Evolutionary conservation across 2,113 vertebrate species (phyloP).

Genomic region (Anthoscopus minutus): DNA sequence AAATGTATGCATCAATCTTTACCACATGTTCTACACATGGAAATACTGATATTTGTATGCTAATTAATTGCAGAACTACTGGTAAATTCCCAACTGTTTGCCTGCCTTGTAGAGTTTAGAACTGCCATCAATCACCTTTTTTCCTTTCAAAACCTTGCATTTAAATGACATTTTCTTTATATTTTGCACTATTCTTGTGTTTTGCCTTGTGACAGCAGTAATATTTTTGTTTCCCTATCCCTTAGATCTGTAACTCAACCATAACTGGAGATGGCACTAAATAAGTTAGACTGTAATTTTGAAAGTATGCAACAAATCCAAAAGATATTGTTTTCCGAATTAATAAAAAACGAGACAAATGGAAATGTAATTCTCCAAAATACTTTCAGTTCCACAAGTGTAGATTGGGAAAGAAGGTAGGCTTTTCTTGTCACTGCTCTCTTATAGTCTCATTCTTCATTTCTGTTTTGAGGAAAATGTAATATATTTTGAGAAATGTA

Average conservation of each 20-base stretch:
- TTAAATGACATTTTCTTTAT: constrained; percentile 16
- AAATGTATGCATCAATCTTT: not conserved
- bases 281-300: constrained; percentile 37
- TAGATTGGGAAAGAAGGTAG: not conserved
- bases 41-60: constrained; percentile 44
- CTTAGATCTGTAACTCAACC: constrained; percentile 6
- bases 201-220: not conserved
- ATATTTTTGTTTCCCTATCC: constrained; percentile 27
- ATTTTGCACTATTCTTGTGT: constrained; percentile 30
- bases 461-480: not conserved
- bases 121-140: constrained; percentile 7
- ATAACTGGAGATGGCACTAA: constrained; percentile 29
- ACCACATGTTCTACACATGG: not conserved
- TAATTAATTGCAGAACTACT: constrained; percentile 37
- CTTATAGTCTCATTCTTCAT: not conserved
- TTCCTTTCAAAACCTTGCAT: not conserved
- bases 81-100: not conserved
- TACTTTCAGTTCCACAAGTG: not conserved
- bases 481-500: not conserved
- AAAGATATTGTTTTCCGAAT: constrained; percentile 34
- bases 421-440: not conserved
- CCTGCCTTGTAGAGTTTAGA: constrained; percentile 5
- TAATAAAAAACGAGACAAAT: constrained; percentile 34
- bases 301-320: constrained; percentile 5
- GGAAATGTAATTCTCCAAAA: not conserved